Evolutionary conservation across 2,797 vertebrate species (phyloP), one percentile per base, ranked within the genome.

Genomic region (Pangasius krempfi): DNA sequence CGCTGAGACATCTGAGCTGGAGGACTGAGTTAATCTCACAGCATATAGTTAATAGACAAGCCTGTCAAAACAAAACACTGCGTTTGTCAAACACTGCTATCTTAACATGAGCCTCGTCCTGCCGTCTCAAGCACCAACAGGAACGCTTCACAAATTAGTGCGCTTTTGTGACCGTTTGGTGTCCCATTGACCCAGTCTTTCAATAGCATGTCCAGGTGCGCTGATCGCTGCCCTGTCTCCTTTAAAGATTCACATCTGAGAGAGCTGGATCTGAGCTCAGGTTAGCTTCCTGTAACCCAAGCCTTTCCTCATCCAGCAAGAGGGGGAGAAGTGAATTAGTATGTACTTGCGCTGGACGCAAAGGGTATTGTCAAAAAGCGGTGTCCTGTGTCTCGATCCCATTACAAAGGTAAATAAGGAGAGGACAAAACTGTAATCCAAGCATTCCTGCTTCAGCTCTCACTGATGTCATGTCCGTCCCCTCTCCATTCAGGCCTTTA

Each of bases 251-350:
- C 76, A 84, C 80, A 27, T 89, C 64, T 85, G 84, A 66, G 83
- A 86, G 87, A 88, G 86, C 78, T 47, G 66, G 88, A 91, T 72
- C 40, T 14, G 73, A 92, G 92, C 92, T 95, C 83, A 90, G 92
- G 93, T 94, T 92, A 94, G 93, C 94, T 96, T 96, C 94, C 95
- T 96, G 95, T 95, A 96, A 95, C 94, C 93, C 91, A 94, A 95
- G 95, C 91, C 93, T 92, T 92, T 92, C 93, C 91, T 93, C 93
- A 68, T 91, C 86, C 75, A 90, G 84, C 82, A 33, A 85, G 84
- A 92, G 50, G 68, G 83, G 87, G 86, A 79, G 30, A 78, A 82
- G 91, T 91, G 94, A 94, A 95, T 94, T 94, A 93, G 94, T 94
- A 94, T 95, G 95, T 94, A 92, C 94, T 94, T 92, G 92, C 90